Base-by-base conservation (phyloP, 2,113 vertebrate genomes). In the Oryzias woworae region DNA sequence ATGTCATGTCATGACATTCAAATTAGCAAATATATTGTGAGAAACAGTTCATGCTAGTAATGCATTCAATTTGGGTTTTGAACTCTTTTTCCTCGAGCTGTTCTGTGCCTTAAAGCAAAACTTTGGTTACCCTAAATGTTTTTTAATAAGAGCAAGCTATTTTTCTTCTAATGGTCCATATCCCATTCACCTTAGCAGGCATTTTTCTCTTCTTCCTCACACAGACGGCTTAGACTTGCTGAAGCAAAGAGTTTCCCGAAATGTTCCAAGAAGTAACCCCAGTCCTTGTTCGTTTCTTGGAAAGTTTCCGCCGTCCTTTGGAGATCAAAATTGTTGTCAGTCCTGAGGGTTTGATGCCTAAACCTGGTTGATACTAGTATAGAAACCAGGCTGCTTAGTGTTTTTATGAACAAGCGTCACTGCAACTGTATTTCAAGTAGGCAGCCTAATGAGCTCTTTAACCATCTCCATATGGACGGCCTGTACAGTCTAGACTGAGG, bases 391-490 rank as follows among this genome's bases (percentile, higher is more conserved):
- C 80, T 60, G 78, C 82, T 89, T 80, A 73, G 82, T 89, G 84
- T 85, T 91, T 92, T 92, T 92, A 92, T 90, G 85, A 87, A 86
- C 85, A 88, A 86, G 85, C 88, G 85, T 91, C 88, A 90, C 85
- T 87, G 84, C 87, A 89, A 90, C 85, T 85, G 83, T 84, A 88
- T 90, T 91, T 89, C 82, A 90, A 90, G 85, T 85, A 86, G 83
- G 85, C 85, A 69, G 68, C 74, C 90, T 91, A 92, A 92, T 89
- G 91, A 91, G 90, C 84, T 82, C 81, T 88, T 87, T 92, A 91
- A 92, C 86, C 83, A 89, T 85, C 81, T 91, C 90, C 91, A 91
- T 90, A 90, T 90, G 91, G 81, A 87, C 49, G 26, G 73, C 74
- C 70, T 84, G 82, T 76, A 78, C 69, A 75, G 83, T 88, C 89